Evolutionary conservation across 2,888 invertebrate genomes (phyloP).

Genomic region (Cephus pygmeus): DNA sequence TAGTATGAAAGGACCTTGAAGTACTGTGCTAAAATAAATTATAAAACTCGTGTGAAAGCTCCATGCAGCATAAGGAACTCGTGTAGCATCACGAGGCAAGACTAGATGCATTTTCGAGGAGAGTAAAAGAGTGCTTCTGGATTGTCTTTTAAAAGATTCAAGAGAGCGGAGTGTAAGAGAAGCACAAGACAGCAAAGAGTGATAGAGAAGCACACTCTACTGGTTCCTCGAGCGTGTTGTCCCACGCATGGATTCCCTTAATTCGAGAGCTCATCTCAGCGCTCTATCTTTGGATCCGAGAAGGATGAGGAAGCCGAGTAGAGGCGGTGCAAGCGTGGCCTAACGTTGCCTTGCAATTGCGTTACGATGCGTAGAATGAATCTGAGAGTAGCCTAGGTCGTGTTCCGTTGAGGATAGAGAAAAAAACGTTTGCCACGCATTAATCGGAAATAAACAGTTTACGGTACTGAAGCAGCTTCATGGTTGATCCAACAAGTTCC

Average conservation of each 20-base stretch:
- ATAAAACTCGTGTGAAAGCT: background rate
- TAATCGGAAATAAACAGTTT: background rate
- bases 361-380: background rate
- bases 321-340: background rate
- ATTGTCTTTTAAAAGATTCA: background rate
- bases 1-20: background rate
- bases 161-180: background rate
- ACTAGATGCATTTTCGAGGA: background rate
- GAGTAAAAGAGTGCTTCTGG: background rate
- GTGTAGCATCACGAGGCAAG: background rate
- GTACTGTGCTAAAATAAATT: background rate
- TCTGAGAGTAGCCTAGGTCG: background rate
- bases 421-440: background rate
- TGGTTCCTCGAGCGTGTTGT: background rate
- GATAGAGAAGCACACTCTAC: background rate
- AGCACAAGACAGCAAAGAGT: background rate
- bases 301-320: background rate
- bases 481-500: background rate
- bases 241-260: background rate
- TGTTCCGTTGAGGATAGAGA: background rate
- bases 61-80: background rate
- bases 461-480: background rate
- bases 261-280: background rate
- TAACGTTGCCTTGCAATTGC: background rate
- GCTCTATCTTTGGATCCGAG: background rate